Evolutionary conservation across 1,140 invertebrate genomes (phyloP).

Genomic region (Vollenhovia emeryi): DNA sequence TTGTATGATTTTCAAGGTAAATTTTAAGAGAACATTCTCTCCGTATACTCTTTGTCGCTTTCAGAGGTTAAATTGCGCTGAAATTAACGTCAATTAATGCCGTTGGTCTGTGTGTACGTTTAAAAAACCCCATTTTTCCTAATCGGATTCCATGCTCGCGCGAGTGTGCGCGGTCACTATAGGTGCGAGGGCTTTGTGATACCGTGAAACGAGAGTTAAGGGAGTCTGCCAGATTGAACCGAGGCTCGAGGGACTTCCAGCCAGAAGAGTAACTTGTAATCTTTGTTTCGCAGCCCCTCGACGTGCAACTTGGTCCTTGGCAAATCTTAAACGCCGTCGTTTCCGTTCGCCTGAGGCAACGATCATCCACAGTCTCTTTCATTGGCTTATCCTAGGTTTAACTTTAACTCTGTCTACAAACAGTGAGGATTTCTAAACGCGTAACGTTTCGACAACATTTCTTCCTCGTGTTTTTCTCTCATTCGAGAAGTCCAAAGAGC

Average conservation of each 20-base stretch:
- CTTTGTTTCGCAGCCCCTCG: conserved; percentile 20
- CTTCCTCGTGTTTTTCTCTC: background rate
- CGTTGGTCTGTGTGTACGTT: background rate
- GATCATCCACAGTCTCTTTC: conserved; percentile 6
- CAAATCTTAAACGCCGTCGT: conserved; percentile 2
- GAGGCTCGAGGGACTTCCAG: background rate
- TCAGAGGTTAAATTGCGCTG: background rate
- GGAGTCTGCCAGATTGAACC: conserved; percentile 13
- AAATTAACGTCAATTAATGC: background rate
- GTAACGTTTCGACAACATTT: background rate
- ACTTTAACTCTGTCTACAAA: background rate
- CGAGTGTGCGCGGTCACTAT: background rate
- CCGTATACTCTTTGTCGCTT: background rate
- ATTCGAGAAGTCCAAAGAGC: background rate
- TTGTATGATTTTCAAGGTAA: too few species aligned
- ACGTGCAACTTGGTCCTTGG: conserved; percentile 28
- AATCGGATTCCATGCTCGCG: background rate
- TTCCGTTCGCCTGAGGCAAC: conserved; percentile 19
- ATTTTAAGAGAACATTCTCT: too few species aligned
- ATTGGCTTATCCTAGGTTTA: background rate
- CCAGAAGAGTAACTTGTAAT: conserved; percentile 28
- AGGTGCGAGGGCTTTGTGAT: background rate
- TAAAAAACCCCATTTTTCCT: background rate
- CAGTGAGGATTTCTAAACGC: background rate
- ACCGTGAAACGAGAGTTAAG: conserved; percentile 15